Evolutionary conservation across 2,797 vertebrate species (phyloP).

Genomic region (Saxicola maurus): DNA sequence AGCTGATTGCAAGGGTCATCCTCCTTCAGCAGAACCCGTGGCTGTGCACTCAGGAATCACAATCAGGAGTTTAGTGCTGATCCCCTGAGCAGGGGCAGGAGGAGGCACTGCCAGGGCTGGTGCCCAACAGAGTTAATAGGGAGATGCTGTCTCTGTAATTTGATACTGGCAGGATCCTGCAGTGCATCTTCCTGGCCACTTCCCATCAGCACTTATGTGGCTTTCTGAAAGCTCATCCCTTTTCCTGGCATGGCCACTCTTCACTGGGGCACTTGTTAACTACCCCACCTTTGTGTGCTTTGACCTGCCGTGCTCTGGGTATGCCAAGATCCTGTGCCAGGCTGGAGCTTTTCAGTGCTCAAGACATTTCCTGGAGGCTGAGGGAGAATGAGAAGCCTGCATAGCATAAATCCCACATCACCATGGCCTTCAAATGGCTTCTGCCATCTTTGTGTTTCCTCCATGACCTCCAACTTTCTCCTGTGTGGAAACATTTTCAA

Average conservation of each 20-base stretch:
- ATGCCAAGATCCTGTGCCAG: neutral
- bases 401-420: neutral
- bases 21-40: neutral
- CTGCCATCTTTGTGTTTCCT: neutral
- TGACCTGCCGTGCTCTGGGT: neutral
- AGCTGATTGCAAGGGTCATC: neutral
- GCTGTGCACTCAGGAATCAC: neutral
- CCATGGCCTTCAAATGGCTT: neutral
- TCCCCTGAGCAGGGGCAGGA: neutral
- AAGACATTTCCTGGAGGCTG: neutral
- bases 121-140: neutral
- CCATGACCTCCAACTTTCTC: slow-evolving; percentile 8
- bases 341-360: neutral
- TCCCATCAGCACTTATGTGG: neutral
- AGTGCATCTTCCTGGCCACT: neutral
- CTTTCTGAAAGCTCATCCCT: neutral
- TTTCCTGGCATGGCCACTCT: neutral
- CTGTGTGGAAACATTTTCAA: neutral
- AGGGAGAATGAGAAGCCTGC: neutral
- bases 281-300: neutral
- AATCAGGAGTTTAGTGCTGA: neutral
- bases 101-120: neutral
- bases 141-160: neutral
- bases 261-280: neutral
- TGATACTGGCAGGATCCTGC: neutral